phyloP scores from a whole-genome alignment of 2,113 vertebrate genomes.

The Sula dactylatra region DNA sequence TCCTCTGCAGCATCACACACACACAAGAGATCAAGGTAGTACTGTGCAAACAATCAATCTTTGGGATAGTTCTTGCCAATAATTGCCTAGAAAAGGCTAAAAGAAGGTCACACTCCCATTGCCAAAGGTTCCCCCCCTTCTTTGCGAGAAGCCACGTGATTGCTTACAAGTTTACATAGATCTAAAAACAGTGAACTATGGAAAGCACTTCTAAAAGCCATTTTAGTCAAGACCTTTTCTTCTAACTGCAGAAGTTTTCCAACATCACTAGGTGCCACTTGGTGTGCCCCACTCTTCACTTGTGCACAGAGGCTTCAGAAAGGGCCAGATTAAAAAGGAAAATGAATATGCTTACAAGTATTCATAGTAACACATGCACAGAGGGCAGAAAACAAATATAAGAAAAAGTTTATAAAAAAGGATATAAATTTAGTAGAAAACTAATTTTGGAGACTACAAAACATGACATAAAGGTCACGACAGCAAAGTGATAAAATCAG shows the following conservation, averaged over 20 bases:
- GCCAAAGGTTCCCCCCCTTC: background rate
- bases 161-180: background rate
- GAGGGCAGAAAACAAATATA: background rate
- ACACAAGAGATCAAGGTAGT: background rate
- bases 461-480: background rate
- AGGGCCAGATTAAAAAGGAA: background rate
- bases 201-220: background rate
- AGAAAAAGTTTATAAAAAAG: background rate
- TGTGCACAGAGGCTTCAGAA: background rate
- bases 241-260: background rate
- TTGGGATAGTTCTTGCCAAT: background rate
- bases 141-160: background rate
- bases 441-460: background rate
- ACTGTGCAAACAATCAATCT: background rate
- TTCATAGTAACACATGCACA: background rate
- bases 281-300: background rate
- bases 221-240: background rate
- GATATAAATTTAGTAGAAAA: background rate
- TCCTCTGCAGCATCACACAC: background rate
- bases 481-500: background rate
- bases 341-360: background rate
- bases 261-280: background rate
- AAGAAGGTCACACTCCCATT: background rate
- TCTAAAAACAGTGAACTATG: background rate
- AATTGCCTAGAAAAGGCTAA: background rate